Evolutionary conservation across 2,113 vertebrate species (phyloP).

Genomic region (Indri indri): DNA sequence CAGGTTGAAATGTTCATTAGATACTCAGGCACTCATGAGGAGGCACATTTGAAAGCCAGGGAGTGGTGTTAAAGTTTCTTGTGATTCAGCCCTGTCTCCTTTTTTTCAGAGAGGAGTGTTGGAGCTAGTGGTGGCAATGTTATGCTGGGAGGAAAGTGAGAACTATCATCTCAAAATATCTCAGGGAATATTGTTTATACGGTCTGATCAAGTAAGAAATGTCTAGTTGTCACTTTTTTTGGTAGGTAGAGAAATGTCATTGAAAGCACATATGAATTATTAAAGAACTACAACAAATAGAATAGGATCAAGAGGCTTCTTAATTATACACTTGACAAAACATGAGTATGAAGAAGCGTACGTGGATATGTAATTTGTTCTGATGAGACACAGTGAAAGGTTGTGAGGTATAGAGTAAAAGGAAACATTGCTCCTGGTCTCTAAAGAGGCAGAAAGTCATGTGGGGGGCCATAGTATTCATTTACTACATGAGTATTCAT

Average conservation of each 20-base stretch:
- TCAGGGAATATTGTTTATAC: background rate
- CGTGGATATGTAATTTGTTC: background rate
- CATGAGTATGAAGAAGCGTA: background rate
- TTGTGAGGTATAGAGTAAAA: background rate
- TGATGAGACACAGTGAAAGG: background rate
- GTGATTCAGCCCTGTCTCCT: background rate
- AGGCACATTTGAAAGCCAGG: background rate
- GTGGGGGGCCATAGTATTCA: background rate
- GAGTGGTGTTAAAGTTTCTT: background rate
- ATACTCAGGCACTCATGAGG: background rate
- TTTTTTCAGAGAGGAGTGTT: background rate
- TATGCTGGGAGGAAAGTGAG: background rate
- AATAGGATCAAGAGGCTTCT: background rate
- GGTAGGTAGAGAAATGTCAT: background rate
- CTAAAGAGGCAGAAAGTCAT: background rate
- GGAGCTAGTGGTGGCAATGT: background rate
- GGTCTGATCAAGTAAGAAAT: background rate
- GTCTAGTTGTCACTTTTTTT: background rate
- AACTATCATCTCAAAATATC: background rate
- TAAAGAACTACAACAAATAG: background rate
- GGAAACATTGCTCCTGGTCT: background rate
- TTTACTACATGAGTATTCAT: background rate
- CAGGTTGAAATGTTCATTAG: background rate
- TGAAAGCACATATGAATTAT: background rate
- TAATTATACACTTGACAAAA: background rate